These are phyloP conservation scores for Tetraodon nigroviridis DNA, from an alignment of 2,113 vertebrate species.

Conservation along the genomic window DNA sequence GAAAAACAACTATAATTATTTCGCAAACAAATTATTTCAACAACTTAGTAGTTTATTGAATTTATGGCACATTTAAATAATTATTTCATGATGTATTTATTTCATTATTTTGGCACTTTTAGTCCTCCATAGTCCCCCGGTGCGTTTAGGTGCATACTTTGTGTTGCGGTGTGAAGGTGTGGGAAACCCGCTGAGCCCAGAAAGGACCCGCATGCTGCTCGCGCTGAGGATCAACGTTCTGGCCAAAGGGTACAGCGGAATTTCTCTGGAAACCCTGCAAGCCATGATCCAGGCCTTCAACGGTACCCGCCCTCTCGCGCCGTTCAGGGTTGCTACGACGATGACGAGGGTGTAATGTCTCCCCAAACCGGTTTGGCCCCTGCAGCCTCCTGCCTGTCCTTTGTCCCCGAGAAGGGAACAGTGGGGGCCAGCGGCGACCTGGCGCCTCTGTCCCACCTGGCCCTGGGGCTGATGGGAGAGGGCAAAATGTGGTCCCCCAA, in stretches of 20 bases:
- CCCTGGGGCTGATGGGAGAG: constrained; percentile 93
- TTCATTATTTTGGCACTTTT: too few relatives aligned
- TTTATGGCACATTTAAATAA: too few relatives aligned
- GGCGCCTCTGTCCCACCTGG: constrained; percentile 92
- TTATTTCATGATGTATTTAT: too few relatives aligned
- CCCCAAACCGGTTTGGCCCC: constrained; percentile 6
- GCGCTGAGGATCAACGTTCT: constrained; percentile 95
- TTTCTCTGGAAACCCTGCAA: constrained; percentile 89
- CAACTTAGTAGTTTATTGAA: too few relatives aligned
- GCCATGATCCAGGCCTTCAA: constrained; percentile 91
- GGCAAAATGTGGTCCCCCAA: constrained; percentile 99
- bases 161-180: constrained; percentile 77
- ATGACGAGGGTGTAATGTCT: background rate
- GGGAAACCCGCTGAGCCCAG: constrained; percentile 90
- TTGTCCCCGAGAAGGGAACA: constrained; percentile 95
- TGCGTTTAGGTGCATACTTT: too few relatives aligned
- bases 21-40: too few relatives aligned
- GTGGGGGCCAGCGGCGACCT: constrained; percentile 97
- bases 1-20: too few relatives aligned
- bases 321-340: background rate
- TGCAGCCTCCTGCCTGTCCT: constrained; percentile 92
- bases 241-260: constrained; percentile 95
- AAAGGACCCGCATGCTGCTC: constrained; percentile 92
- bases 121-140: too few relatives aligned
- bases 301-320: constrained; percentile 65